phyloP scores from a whole-genome alignment of 2,113 vertebrate species.

The Notarius lentiginosus region DNA sequence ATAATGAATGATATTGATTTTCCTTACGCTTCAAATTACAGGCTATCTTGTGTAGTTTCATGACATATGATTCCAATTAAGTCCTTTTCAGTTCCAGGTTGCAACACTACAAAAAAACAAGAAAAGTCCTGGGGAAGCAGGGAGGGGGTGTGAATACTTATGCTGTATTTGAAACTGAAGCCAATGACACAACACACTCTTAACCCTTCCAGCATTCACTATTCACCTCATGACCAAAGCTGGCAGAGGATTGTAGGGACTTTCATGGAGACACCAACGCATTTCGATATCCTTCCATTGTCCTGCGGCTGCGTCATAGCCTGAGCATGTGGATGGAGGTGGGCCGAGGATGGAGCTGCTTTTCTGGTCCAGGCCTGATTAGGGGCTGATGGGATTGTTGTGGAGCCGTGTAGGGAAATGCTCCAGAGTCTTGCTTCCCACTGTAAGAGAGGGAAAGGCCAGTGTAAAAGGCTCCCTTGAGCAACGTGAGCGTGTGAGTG shows the following conservation, averaged over 20 bases:
- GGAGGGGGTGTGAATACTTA: not conserved
- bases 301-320: constrained; percentile 90
- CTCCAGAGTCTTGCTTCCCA: constrained; percentile 92
- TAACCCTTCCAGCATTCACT: constrained; percentile 29
- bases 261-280: constrained; percentile 82
- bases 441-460: constrained; percentile 87
- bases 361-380: constrained; percentile 73
- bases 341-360: constrained; percentile 68
- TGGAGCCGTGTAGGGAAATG: constrained; percentile 86
- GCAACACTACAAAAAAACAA: not conserved
- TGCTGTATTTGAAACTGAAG: not conserved
- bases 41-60: not conserved
- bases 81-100: not conserved
- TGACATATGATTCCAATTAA: not conserved
- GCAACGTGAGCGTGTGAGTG: constrained; percentile 50
- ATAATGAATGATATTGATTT: not conserved
- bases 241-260: constrained; percentile 69
- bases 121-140: not conserved
- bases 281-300: constrained; percentile 98
- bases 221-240: constrained; percentile 20
- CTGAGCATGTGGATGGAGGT: constrained; percentile 69
- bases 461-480: constrained; percentile 86
- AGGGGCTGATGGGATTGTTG: constrained; percentile 88
- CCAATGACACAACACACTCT: not conserved
- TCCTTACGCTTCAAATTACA: not conserved